phyloP scores from a whole-genome alignment of 2,797 vertebrate species.

The Okamejei kenojei region DNA sequence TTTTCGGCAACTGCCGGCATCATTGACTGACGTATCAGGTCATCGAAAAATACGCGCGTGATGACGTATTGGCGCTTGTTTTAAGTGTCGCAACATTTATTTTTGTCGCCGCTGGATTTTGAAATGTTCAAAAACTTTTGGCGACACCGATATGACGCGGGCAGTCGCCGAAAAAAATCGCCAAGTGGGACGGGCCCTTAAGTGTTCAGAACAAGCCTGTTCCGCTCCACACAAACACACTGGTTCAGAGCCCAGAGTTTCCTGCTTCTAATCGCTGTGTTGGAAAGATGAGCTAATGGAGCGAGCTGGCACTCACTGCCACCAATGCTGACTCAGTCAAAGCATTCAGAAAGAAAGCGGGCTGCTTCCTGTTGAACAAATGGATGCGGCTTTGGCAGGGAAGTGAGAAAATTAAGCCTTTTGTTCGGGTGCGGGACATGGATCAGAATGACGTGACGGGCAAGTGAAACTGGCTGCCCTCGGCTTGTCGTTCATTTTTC shows the following conservation, averaged over 20 bases:
- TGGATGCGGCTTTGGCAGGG: neutral
- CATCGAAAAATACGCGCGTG: too few relatives aligned
- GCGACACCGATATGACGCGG: too few relatives aligned
- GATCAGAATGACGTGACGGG: neutral
- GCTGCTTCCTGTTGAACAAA: slow-evolving; percentile 12
- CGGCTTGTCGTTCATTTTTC: neutral
- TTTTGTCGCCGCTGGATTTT: too few relatives aligned
- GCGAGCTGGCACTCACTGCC: neutral
- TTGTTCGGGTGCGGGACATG: neutral
- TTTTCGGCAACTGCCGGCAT: too few relatives aligned
- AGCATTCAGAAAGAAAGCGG: neutral
- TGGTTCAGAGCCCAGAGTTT: neutral
- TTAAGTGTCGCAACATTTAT: too few relatives aligned
- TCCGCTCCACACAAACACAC: neutral
- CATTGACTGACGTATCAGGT: too few relatives aligned
- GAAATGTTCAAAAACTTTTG: too few relatives aligned
- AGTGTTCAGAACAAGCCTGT: too few relatives aligned
- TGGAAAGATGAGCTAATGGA: slow-evolving; percentile 17
- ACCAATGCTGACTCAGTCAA: neutral
- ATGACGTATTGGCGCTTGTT: too few relatives aligned
- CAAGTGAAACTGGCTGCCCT: neutral
- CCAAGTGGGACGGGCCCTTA: too few relatives aligned
- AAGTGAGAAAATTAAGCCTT: slow-evolving; percentile 18
- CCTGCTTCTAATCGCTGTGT: neutral
- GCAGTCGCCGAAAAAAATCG: too few relatives aligned